Evolutionary conservation across 2,888 invertebrate genomes (phyloP).

Genomic region (Metacarcinus magister): DNA sequence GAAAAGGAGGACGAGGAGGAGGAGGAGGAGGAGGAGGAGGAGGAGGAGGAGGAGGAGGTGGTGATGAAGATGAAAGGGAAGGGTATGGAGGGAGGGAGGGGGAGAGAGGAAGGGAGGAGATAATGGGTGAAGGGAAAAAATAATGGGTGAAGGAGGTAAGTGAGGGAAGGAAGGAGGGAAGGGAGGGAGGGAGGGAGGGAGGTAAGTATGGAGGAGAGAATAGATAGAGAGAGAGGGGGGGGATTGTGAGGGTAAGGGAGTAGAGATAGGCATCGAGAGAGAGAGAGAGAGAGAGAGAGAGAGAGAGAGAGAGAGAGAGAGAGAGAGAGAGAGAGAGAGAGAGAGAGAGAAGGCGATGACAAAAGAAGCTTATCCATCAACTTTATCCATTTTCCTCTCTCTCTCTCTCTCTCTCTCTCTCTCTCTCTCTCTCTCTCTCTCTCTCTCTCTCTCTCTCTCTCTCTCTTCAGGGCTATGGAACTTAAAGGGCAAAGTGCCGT

Average conservation of each 20-base stretch:
- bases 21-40: not conserved
- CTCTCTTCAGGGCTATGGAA: not conserved
- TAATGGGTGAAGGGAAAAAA: not conserved
- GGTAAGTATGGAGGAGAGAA: not conserved
- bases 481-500: not conserved
- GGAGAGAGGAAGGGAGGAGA: not conserved
- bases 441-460: constrained; percentile 61
- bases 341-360: not conserved
- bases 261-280: not conserved
- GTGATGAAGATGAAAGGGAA: not conserved
- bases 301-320: not conserved
- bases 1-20: not conserved
- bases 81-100: not conserved
- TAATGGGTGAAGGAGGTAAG: not conserved
- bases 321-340: constrained; percentile 56
- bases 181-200: not conserved
- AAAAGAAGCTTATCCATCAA: not conserved
- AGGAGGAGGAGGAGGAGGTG: not conserved
- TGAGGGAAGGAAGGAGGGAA: not conserved
- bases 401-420: constrained; percentile 33
- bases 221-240: not conserved
- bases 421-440: constrained; percentile 62
- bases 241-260: not conserved
- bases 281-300: constrained; percentile 18
- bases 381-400: not conserved